Evolutionary conservation across 1,140 invertebrate genomes (phyloP).

Genomic region (Plodia interpunctella): DNA sequence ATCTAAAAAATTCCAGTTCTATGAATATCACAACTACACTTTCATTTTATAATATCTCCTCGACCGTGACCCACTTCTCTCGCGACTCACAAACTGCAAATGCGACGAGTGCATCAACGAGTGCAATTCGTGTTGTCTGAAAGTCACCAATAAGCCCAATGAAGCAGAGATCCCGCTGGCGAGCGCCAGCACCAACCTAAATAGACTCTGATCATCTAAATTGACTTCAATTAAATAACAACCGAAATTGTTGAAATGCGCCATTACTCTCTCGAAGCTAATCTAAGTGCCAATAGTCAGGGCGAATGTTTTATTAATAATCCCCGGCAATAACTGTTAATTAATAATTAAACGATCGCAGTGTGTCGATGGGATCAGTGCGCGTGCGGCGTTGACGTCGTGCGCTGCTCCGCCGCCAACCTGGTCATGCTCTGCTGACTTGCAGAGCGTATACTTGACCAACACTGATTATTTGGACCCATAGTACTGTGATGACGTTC

Average conservation of each 20-base stretch:
- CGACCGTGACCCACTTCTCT: constrained; percentile 40
- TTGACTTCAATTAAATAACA: constrained; percentile 78
- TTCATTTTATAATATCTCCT: not conserved
- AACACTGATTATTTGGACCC: not conserved
- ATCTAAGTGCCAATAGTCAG: constrained; percentile 76
- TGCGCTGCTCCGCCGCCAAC: constrained; percentile 10
- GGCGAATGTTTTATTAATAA: constrained; percentile 76
- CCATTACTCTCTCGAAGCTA: constrained; percentile 75
- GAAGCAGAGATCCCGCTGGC: constrained; percentile 74
- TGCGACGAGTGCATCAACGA: constrained; percentile 67
- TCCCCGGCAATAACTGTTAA: constrained; percentile 67
- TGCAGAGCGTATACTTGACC: not conserved
- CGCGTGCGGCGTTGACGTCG: constrained; percentile 29
- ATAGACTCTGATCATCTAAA: constrained; percentile 77
- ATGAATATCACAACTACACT: not conserved
- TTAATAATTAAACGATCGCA: constrained; percentile 69
- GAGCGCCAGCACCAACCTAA: constrained; percentile 76
- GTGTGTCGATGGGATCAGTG: constrained; percentile 51
- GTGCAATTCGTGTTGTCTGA: constrained; percentile 75
- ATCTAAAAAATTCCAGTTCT: not conserved
- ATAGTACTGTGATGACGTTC: too few species aligned
- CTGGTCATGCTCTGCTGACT: constrained; percentile 1
- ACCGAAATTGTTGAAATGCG: constrained; percentile 77
- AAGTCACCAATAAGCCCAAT: constrained; percentile 77
- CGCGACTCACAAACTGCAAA: constrained; percentile 42